A percentile compares a stretch with the other conserved stretches of the same genome.
These are phyloP conservation scores for Atethmia centrago DNA, from an alignment of 2,888 invertebrate species.

Conservation along the genomic window DNA sequence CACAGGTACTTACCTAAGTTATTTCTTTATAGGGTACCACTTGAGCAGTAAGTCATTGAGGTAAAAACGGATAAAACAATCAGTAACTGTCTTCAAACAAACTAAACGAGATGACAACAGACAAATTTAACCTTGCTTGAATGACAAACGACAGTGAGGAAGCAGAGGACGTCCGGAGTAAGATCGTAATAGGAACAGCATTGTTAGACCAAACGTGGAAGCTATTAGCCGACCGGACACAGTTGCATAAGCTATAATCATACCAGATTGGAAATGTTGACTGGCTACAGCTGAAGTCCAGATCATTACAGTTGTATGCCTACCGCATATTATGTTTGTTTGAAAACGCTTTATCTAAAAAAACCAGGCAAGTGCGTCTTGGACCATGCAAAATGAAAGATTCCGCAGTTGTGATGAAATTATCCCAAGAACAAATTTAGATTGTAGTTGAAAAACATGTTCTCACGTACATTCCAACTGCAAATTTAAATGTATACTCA, in stretches of 20 bases:
- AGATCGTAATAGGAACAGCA: slow-evolving; percentile 15
- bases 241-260: neutral
- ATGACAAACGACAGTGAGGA: slow-evolving; percentile 1
- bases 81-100: neutral
- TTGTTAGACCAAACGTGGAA: slow-evolving; percentile 32
- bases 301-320: neutral
- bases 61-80: neutral
- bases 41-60: neutral
- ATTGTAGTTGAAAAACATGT: no score
- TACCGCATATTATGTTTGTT: neutral
- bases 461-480: no score
- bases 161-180: slow-evolving; percentile 14
- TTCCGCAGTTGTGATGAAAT: no score
- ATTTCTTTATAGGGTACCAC: neutral
- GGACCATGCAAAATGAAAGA: no score
- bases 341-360: neutral
- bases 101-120: neutral
- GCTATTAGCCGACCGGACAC: slow-evolving; percentile 9
- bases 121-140: slow-evolving; percentile 1
- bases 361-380: no score
- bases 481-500: no score
- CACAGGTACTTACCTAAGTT: neutral
- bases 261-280: neutral
- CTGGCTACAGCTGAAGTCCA: neutral
- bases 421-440: no score